These are phyloP conservation scores for Clarias platycephalus DNA, from an alignment of 2,797 vertebrate species.

Conservation along the genomic window DNA sequence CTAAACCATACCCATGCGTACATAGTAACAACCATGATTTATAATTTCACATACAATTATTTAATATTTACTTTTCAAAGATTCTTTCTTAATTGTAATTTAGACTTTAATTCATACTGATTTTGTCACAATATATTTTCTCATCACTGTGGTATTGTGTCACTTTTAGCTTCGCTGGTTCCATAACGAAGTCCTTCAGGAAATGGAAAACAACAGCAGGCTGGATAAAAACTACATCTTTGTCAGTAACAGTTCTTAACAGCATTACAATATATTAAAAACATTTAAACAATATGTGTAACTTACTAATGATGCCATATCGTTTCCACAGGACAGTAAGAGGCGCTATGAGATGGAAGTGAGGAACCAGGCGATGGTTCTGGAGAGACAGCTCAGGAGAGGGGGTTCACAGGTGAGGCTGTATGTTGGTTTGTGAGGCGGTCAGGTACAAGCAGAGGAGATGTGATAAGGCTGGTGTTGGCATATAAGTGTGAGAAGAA, in stretches of 20 bases:
- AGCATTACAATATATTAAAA: not conserved
- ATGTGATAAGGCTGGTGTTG: slow-evolving; percentile 8
- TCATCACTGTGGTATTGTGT: not conserved
- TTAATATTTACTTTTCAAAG: not conserved
- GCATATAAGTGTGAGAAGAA: slow-evolving; percentile 13
- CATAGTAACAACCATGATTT: not conserved
- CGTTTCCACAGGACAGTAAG: slow-evolving; percentile 78
- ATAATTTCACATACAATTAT: not conserved
- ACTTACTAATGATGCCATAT: not conserved
- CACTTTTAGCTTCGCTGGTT: slow-evolving; percentile 83
- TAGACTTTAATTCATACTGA: not conserved
- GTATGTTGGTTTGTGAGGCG: not conserved
- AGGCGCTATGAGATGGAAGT: slow-evolving; percentile 86
- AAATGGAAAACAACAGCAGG: slow-evolving; percentile 87
- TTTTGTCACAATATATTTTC: not conserved
- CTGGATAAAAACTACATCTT: slow-evolving; percentile 87
- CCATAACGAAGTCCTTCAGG: slow-evolving; percentile 82
- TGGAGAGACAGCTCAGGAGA: slow-evolving; percentile 80
- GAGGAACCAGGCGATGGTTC: slow-evolving; percentile 71
- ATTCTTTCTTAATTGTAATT: not conserved
- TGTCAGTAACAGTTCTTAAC: slow-evolving; percentile 66
- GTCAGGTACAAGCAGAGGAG: not conserved
- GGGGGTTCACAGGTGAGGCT: slow-evolving; percentile 76
- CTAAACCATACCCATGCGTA: not conserved
- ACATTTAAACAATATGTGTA: not conserved